Conservation (phyloP, 1,140 invertebrate genomes). For the Hyposmocoma kahamanoa region DNA sequence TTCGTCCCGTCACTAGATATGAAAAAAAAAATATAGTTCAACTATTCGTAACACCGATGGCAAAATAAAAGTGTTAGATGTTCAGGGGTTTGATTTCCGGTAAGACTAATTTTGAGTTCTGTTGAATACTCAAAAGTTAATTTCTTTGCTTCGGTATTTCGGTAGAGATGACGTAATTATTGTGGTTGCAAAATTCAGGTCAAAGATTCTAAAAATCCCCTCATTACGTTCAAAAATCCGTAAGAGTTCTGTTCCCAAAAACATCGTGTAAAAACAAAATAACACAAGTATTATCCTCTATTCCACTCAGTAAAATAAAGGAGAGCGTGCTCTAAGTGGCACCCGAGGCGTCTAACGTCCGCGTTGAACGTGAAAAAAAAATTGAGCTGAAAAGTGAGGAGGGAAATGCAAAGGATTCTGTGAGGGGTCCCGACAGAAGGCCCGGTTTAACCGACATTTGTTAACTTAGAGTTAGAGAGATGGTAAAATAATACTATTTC, state of each 20-base stretch:
- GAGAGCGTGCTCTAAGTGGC: constrained; percentile 30
- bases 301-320: neutral
- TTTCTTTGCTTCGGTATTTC: too few relatives aligned
- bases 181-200: too few relatives aligned
- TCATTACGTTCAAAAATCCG: neutral
- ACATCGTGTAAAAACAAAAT: constrained; percentile 6
- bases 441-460: constrained; percentile 9
- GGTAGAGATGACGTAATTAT: too few relatives aligned
- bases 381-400: constrained; percentile 37
- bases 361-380: constrained; percentile 38
- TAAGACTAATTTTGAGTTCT: too few relatives aligned
- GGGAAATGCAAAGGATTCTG: constrained; percentile 47
- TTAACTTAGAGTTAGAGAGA: too few relatives aligned
- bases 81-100: too few relatives aligned
- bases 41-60: too few relatives aligned
- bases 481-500: too few relatives aligned
- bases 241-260: neutral
- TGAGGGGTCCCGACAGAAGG: constrained; percentile 18
- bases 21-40: too few relatives aligned
- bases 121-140: too few relatives aligned
- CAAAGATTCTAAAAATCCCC: neutral
- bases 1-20: too few relatives aligned
- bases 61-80: too few relatives aligned
- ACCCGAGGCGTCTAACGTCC: constrained; percentile 44
- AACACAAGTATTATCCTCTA: neutral